A percentile compares a stretch with the other conserved stretches of the same genome.
Evolutionary conservation across 2,797 vertebrate species (phyloP).

Genomic region (Potorous gilbertii): DNA sequence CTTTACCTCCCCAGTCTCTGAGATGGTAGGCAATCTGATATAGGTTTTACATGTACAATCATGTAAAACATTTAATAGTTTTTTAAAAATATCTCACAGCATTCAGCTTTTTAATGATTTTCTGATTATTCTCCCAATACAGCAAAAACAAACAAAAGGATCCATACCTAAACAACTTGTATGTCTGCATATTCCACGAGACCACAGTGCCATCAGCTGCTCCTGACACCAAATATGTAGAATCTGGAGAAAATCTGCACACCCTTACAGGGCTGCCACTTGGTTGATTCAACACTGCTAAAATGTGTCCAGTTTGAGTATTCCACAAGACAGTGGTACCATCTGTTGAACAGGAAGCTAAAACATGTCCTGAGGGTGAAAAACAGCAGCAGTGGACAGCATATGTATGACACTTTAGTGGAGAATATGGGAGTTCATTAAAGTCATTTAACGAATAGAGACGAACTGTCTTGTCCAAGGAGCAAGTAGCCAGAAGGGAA

Average conservation of each 20-base stretch:
- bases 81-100: not conserved
- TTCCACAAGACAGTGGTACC: slow-evolving; percentile 92
- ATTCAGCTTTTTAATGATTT: not conserved
- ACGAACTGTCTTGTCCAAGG: slow-evolving; percentile 93
- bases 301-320: slow-evolving; percentile 83
- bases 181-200: slow-evolving; percentile 90
- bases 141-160: not conserved
- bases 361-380: slow-evolving; percentile 89
- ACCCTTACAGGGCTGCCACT: slow-evolving; percentile 90
- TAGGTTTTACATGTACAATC: not conserved
- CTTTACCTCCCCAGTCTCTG: not conserved
- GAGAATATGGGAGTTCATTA: slow-evolving; percentile 90
- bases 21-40: not conserved
- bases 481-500: slow-evolving; percentile 92
- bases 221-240: slow-evolving; percentile 87
- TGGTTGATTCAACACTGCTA: slow-evolving; percentile 91
- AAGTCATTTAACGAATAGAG: slow-evolving; percentile 89
- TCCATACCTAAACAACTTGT: slow-evolving; percentile 86
- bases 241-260: slow-evolving; percentile 90
- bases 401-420: slow-evolving; percentile 91
- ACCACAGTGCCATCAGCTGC: slow-evolving; percentile 92
- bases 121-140: not conserved
- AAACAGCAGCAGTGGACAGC: slow-evolving; percentile 97
- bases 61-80: not conserved
- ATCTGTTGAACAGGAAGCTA: slow-evolving; percentile 96